These are phyloP conservation scores for Ellobius talpinus DNA, from an alignment of 2,113 vertebrate genomes.

Conservation along the genomic window DNA sequence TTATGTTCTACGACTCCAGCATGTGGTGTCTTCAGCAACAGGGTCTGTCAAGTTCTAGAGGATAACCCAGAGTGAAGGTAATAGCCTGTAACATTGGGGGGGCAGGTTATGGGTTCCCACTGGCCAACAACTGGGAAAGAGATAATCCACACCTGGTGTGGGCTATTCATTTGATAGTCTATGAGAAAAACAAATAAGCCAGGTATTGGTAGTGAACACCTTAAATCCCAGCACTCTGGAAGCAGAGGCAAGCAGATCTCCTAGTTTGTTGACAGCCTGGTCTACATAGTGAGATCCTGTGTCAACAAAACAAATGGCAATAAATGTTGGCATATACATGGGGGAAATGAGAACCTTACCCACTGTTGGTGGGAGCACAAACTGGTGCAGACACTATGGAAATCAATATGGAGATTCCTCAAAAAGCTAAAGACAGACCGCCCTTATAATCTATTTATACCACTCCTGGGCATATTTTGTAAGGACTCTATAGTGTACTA, in stretches of 20 bases:
- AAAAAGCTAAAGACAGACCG: neutral
- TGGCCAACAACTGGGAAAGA: neutral
- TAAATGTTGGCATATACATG: neutral
- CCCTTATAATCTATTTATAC: neutral
- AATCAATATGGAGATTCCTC: neutral
- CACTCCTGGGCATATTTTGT: neutral
- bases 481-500: neutral
- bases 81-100: no score
- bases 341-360: neutral
- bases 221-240: neutral
- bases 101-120: no score
- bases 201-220: no score
- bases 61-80: neutral
- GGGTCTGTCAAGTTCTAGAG: neutral
- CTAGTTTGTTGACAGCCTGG: no score
- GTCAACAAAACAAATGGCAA: neutral
- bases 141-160: neutral
- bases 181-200: neutral
- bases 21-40: neutral
- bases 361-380: neutral
- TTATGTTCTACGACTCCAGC: neutral
- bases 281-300: neutral
- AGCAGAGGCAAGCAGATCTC: neutral
- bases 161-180: neutral
- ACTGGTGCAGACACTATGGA: neutral